Percentiles rank a stretch among this genome's conserved stretches.
Evolutionary conservation across 2,888 invertebrate genomes (phyloP).

Genomic region (Xanthia icteritia): DNA sequence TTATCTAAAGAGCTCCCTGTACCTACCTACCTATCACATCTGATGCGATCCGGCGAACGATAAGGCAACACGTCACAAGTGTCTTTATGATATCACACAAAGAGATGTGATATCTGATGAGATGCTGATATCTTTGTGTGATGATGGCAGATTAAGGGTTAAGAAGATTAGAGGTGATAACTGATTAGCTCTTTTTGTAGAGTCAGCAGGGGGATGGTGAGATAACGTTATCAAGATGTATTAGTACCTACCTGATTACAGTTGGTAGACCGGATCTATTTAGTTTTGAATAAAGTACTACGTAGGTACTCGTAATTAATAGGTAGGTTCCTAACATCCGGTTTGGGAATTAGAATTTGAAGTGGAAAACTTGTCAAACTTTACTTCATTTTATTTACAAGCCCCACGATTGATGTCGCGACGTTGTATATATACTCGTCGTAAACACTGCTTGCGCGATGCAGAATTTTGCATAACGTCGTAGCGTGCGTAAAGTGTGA

Average conservation of each 20-base stretch:
- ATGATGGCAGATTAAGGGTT: slow-evolving; percentile 4
- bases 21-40: slow-evolving; percentile 40
- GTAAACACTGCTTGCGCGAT: too few species aligned
- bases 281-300: background rate
- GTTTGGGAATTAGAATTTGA: too few species aligned
- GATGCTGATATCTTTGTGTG: slow-evolving; percentile 25
- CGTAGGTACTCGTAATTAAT: background rate
- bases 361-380: too few species aligned
- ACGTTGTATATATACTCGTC: too few species aligned
- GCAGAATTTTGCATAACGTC: too few species aligned
- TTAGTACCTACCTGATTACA: slow-evolving; percentile 1
- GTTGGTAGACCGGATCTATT: background rate
- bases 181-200: slow-evolving; percentile 19
- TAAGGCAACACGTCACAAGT: slow-evolving; percentile 51
- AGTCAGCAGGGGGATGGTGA: slow-evolving; percentile 6
- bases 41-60: slow-evolving; percentile 63
- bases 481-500: too few species aligned
- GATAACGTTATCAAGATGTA: background rate
- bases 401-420: too few species aligned
- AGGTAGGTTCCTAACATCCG: background rate
- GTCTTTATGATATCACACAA: slow-evolving; percentile 61
- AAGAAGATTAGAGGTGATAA: slow-evolving; percentile 29
- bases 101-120: slow-evolving; percentile 31
- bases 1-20: slow-evolving; percentile 66
- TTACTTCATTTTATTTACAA: too few species aligned